These are phyloP conservation scores for Misgurnus anguillicaudatus DNA, from an alignment of 2,113 vertebrate genomes.

Conservation along the genomic window DNA sequence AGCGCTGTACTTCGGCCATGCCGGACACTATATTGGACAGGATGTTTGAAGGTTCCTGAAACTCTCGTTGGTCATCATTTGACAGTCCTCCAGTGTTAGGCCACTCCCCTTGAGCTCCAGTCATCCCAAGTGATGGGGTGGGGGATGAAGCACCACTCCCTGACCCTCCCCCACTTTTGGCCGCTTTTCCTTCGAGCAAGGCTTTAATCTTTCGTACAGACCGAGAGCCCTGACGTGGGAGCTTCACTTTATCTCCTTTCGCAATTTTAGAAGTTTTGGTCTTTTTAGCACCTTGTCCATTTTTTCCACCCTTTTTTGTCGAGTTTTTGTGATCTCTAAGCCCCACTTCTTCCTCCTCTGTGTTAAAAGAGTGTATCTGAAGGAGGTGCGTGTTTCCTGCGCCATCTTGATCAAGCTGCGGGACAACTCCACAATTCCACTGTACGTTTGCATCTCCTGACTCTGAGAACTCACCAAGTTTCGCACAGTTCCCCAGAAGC, in stretches of 20 bases:
- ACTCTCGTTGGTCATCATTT: conserved; percentile 95
- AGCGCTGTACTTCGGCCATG: conserved; percentile 98
- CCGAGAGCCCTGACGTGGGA: conserved; percentile 86
- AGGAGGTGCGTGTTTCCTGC: conserved; percentile 84
- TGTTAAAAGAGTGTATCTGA: conserved; percentile 95
- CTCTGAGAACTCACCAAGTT: conserved; percentile 79
- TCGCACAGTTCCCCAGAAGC: conserved; percentile 80
- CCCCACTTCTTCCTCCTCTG: conserved; percentile 78
- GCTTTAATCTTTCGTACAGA: conserved; percentile 92
- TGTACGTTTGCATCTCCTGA: conserved; percentile 73
- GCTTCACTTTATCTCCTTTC: conserved; percentile 90
- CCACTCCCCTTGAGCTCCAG: conserved; percentile 78
- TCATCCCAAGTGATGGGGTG: conserved; percentile 74
- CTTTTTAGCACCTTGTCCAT: conserved; percentile 92
- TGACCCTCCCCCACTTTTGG: conserved; percentile 77
- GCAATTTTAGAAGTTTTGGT: conserved; percentile 83
- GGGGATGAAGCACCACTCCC: conserved; percentile 60
- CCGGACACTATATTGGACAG: conserved; percentile 98
- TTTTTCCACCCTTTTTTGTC: conserved; percentile 87
- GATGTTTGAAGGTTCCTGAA: conserved; percentile 97
- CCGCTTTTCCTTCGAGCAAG: conserved; percentile 77
- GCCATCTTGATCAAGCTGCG: conserved; percentile 78
- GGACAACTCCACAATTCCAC: conserved; percentile 85
- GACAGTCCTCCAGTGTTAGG: conserved; percentile 79
- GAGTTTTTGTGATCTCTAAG: conserved; percentile 81